phyloP scores from a whole-genome alignment of 1,140 invertebrate genomes.

The Capitella teleta region DNA sequence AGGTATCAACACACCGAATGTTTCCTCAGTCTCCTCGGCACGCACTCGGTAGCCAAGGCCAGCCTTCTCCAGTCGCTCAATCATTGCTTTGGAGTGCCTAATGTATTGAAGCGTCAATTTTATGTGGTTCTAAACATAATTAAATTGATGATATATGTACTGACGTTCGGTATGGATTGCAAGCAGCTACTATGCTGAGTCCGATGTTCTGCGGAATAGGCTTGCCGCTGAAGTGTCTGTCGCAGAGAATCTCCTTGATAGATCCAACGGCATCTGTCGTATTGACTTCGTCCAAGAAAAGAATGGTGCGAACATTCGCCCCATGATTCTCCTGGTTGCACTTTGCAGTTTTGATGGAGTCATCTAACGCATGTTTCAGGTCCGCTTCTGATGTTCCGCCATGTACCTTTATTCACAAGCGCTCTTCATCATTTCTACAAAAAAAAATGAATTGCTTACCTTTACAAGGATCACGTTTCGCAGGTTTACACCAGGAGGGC shows the following conservation, averaged over 20 bases:
- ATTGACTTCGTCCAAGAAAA: slow-evolving; percentile 41
- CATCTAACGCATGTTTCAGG: slow-evolving; percentile 22
- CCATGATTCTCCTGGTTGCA: slow-evolving; percentile 16
- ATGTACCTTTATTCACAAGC: too few relatives aligned
- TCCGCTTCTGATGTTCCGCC: slow-evolving; percentile 27
- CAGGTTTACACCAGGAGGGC: slow-evolving; percentile 17
- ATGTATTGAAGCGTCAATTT: background rate
- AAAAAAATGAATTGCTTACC: too few relatives aligned
- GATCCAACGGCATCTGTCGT: slow-evolving; percentile 35
- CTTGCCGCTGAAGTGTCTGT: slow-evolving; percentile 23
- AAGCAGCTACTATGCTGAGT: slow-evolving; percentile 33
- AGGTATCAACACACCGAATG: slow-evolving; percentile 17
- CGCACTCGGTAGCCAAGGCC: slow-evolving; percentile 32
- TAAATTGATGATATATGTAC: too few relatives aligned
- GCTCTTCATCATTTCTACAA: too few relatives aligned
- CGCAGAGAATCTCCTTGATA: slow-evolving; percentile 38
- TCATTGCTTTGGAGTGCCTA: slow-evolving; percentile 31
- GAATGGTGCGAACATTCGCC: slow-evolving; percentile 25
- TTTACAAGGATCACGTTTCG: slow-evolving; percentile 32
- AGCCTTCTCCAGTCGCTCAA: slow-evolving; percentile 26
- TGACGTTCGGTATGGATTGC: slow-evolving; percentile 36
- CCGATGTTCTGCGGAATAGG: slow-evolving; percentile 17
- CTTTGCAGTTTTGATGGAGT: slow-evolving; percentile 21
- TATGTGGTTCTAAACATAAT: background rate
- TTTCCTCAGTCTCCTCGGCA: slow-evolving; percentile 24